A percentile compares a stretch with the other conserved stretches of the same genome.
Conservation (phyloP, 2,797 vertebrate species). For the Coranthus polyacanthus region DNA sequence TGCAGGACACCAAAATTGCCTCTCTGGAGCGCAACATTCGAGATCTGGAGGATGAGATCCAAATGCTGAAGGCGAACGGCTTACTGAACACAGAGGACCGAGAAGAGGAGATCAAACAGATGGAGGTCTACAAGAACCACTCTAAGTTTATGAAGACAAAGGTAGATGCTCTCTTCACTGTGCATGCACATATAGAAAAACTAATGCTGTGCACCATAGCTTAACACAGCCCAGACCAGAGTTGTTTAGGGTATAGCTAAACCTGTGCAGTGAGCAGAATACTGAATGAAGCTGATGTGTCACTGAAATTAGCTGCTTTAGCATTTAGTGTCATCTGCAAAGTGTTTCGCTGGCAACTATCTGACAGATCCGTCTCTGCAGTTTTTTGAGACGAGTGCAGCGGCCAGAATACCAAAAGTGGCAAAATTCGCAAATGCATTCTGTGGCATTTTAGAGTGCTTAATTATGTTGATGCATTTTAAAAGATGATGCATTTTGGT, state of each 20-base stretch:
- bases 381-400: slow-evolving; percentile 21
- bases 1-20: slow-evolving; percentile 97
- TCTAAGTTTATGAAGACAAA: slow-evolving; percentile 99
- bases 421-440: slow-evolving; percentile 27
- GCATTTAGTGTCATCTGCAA: slow-evolving; percentile 59
- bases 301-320: slow-evolving; percentile 55
- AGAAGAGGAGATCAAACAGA: slow-evolving; percentile 98
- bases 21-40: slow-evolving; percentile 96
- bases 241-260: neutral
- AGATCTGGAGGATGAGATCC: slow-evolving; percentile 98
- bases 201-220: slow-evolving; percentile 13
- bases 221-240: neutral
- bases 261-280: slow-evolving; percentile 23
- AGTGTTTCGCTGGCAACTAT: slow-evolving; percentile 63
- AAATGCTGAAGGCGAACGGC: slow-evolving; percentile 96
- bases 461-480: neutral
- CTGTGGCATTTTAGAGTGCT: slow-evolving; percentile 7
- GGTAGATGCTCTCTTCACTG: slow-evolving; percentile 78
- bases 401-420: slow-evolving; percentile 19
- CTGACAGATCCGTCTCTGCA: slow-evolving; percentile 37
- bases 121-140: slow-evolving; percentile 99
- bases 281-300: slow-evolving; percentile 38
- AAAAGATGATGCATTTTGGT: neutral
- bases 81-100: slow-evolving; percentile 94
- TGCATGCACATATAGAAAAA: slow-evolving; percentile 33